Evolutionary conservation across 1,140 invertebrate species (phyloP), one percentile per base, ranked within the genome.

Genomic region (Brachionus plicatilis): DNA sequence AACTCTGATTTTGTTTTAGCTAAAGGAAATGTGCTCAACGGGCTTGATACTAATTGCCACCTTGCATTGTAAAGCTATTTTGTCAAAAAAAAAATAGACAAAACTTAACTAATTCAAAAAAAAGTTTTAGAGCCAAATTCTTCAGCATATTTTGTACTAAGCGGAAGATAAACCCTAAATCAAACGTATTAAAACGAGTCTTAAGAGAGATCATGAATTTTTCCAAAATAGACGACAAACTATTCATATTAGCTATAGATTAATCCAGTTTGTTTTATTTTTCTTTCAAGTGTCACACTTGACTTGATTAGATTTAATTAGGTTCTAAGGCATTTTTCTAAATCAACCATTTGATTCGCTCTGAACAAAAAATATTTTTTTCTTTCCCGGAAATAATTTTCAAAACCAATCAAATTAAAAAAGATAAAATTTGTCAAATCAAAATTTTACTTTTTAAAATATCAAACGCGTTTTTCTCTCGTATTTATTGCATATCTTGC

Each of bases 301-400:
- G 72, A 76, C 72, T 76, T 76, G 72, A 76, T 76, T 76, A 76
- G 45, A 53, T 76, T 76, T 76, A 76, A 76, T 76, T 76, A 76
- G 41, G 72, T 50, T 76, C 47, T 76, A 50, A 76, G 43, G 72
- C 43, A 50, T 50, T 76, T 50, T 76, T 76, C 20, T 27, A 43
- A 17, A 43, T 43, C n/a, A 43, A 41, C 20, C 43, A 43, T 72
- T 41, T 72, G 29, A 43, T 41, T 41, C 17, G 37, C 11, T 43
- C 12, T 6, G 5, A n/a, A 14, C n/a, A 41, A 17, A 41, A 72
- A 41, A n/a, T 37, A 33, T 37, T 37, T 72, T 29, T 72, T 72
- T 72, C 37, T 29, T 33, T 72, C 45, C 43, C 8, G n/a, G 27
- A 33, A 70, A 70, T 70, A 37, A 70, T n/a, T 70, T 70, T 70